Evolutionary conservation across 2,113 vertebrate genomes (phyloP), one percentile per base, ranked within the genome.

Genomic region (Antechinus stuartii): DNA sequence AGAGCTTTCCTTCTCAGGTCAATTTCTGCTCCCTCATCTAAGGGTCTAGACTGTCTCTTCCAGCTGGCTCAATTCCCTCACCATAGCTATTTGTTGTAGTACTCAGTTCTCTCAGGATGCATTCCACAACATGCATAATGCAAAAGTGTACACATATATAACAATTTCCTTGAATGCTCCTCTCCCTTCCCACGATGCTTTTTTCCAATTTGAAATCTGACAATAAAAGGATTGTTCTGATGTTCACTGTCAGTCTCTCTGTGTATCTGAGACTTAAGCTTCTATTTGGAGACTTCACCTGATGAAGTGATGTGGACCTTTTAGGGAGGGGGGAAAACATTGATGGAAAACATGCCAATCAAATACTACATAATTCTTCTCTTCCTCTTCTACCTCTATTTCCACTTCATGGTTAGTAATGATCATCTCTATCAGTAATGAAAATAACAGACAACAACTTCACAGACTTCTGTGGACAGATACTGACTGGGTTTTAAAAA

Each of bases 11-110:
- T 68, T 35, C 30, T 90, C 2, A 2, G 6, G 23, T 7, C 0
- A 2, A 53, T 55, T 96, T 46, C 57, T 53, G 3, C 9, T 52
- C 46, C 49, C 8, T 0, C 24, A 93, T 27, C 11, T 54, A 90
- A 95, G 0, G 0, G 0, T 0, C 52, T 90, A 49, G 19, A 27
- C 94, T 61, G 27, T 5, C 1, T 93, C 46, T 1, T 0, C 0
- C 57, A 53, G 19, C n/a, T 92, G 57, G 25, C 1, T 91, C 52
- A 92, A 1, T 24, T 92, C 93, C 90, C n/a, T 61, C 49, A 9
- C 19, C 35, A 1, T 0, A 0, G 4, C 42, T 50, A n/a, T 52
- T 96, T 50, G 27, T 12, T 93, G 42, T 25, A 89, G 0, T 0
- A 1, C 68, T 84, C 53, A 7, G 23, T 94, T 91, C 95, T 94